Evolutionary conservation across 2,888 invertebrate species (phyloP), one percentile per base, ranked within the genome.

Genomic region (Diadegma fenestrale): DNA sequence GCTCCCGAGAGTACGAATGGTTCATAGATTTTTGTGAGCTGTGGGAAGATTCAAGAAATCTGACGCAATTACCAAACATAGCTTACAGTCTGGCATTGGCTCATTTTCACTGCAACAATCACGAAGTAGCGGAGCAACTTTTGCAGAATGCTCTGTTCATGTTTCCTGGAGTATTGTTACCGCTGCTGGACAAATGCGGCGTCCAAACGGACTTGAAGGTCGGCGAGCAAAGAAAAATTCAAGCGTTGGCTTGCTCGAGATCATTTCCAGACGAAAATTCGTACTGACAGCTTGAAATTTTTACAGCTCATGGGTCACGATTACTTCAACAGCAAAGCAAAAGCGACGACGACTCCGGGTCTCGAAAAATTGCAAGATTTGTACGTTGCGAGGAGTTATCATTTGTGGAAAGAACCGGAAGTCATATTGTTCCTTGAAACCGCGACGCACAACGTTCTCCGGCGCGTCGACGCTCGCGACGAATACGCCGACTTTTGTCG

Each of bases 51-150:
- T 93, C 94, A 71, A 95, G 96, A 89, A 97, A 97, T 94, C 94
- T 98, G 64, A 95, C 96, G 58, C 97, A 97, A 92, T 94, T 98
- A 83, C 98, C 98, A n/a, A 98, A 98, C 93, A 97, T 98, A 95
- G 97, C 97, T 0, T 98, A 96, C 93, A 97, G 98, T 1, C 94
- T 97, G 84, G 97, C 98, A 0, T 94, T 98, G 88, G 97, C 97
- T 2, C 94, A 96, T 89, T 97, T 96, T 92, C 95, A 96, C 89
- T 90, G 95, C 37, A 94, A 94, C 51, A 94, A 95, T 69, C 95
- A 94, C 85, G 91, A 90, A 33, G 84, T 82, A 22, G 95, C 96
- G n/a, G 96, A 97, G 91, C 94, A 94, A 86, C 94, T 96, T 87
- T 93, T 98, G n/a, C 97, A 97, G 93, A 95, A 96, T 87, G 97